A percentile compares a stretch with the other conserved stretches of the same genome.
Conservation (phyloP, 2,113 vertebrate species). For the Trachemys scripta region DNA sequence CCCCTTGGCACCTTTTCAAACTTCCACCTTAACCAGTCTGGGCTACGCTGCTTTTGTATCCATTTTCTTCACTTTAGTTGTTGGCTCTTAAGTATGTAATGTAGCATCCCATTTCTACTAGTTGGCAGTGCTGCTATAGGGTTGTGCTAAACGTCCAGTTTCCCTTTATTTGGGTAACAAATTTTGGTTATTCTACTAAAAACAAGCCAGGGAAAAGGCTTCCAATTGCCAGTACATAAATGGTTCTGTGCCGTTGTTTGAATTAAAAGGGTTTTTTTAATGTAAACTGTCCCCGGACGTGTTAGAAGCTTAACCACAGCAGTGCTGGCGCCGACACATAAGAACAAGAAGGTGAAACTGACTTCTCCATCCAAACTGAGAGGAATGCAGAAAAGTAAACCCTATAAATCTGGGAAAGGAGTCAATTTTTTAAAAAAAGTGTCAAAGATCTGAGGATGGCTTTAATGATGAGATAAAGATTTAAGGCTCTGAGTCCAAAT, state of each 20-base stretch:
- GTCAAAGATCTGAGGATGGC: neutral
- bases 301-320: neutral
- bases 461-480: neutral
- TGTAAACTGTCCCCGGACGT: neutral
- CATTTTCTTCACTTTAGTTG: neutral
- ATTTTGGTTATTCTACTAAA: neutral
- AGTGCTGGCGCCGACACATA: fast-evolving
- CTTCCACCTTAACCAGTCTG: neutral
- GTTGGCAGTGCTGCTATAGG: neutral
- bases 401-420: neutral
- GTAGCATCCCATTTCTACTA: neutral
- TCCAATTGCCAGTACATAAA: neutral
- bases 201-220: neutral
- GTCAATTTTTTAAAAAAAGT: neutral
- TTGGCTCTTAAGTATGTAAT: neutral
- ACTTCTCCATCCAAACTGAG: neutral
- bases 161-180: neutral
- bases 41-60: neutral
- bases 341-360: neutral
- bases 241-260: neutral
- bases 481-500: neutral
- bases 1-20: neutral
- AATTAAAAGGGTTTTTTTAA: neutral
- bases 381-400: neutral
- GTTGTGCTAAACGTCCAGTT: neutral